Evolutionary conservation across 2,888 invertebrate genomes (phyloP).

Genomic region (Himalopsyche tibetana): DNA sequence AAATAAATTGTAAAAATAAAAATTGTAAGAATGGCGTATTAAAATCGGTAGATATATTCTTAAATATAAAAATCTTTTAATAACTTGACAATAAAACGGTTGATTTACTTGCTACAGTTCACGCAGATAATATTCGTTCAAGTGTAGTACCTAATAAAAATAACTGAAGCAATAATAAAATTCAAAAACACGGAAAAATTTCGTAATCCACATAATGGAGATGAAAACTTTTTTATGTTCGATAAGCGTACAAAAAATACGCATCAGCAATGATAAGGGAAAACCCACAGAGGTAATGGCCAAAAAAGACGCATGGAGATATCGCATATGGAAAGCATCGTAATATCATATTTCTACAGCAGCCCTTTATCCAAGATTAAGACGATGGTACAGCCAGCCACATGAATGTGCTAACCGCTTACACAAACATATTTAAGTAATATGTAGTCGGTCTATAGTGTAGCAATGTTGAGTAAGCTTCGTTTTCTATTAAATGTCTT

Average conservation of each 20-base stretch:
- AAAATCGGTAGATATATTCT: too few species aligned
- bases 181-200: background rate
- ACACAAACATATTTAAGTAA: background rate
- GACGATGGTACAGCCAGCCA: background rate
- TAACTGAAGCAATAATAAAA: background rate
- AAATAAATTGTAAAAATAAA: too few species aligned
- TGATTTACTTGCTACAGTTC: too few species aligned
- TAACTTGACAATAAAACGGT: too few species aligned
- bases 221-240: background rate
- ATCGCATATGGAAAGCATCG: background rate
- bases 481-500: background rate
- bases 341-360: conserved; percentile 6
- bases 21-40: too few species aligned
- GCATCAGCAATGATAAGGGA: conserved; percentile 4
- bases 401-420: conserved; percentile 3
- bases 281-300: conserved; percentile 1
- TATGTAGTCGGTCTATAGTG: background rate
- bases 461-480: background rate
- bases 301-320: conserved; percentile 11
- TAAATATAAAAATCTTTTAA: too few species aligned
- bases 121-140: too few species aligned
- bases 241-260: conserved; percentile 1
- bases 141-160: background rate
- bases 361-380: background rate
- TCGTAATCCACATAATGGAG: background rate